Base-by-base conservation (phyloP, 2,797 vertebrate genomes). In the Artibeus jamaicensis region DNA sequence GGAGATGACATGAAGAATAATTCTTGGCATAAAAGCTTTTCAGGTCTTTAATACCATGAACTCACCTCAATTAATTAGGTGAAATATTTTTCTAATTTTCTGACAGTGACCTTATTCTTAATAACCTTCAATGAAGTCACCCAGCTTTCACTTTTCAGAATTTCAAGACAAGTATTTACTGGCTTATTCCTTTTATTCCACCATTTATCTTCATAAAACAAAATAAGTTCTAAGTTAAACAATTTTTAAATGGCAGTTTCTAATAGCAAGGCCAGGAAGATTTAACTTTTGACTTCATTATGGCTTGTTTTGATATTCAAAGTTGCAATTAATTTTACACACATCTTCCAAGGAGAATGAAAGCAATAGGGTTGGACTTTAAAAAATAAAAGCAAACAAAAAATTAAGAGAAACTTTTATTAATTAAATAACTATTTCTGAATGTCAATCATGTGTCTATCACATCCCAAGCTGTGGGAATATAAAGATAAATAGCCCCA, bases 161-260 rank as follows among this genome's bases (percentile, higher is more conserved):
- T 87, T 95, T 77, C 73, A 95, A 95, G 90, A 92, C 71, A 96
- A 53, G 87, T 93, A 92, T 85, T 95, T 91, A 94, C 84, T 78
- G 24, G 67, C 59, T 95, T 65, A 84, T 96, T 94, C 87, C 76
- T 91, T 93, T 95, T 71, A 94, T 15, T 85, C 48, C 16, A 91
- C 34, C 84, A 88, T 89, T 91, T 90, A 68, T 84, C 84, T 92
- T 96, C 87, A 93, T 90, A 84, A 96, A 95, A 82, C 91, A 88
- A 93, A 93, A 62, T 55, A 92, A 83, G 29, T 94, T 89, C 71
- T 81, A 97, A 97, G 84, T 87, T 84, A 96, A 94, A 82, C 32
- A 46, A 83, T 86, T 87, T 87, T 85, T 87, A 86, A 95, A 84
- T 62, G 65, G 37, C 57, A 79, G 26, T 62, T 93, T 95, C 77